Evolutionary conservation across 2,113 vertebrate genomes (phyloP).

Genomic region (Phylloscopus trochilus): DNA sequence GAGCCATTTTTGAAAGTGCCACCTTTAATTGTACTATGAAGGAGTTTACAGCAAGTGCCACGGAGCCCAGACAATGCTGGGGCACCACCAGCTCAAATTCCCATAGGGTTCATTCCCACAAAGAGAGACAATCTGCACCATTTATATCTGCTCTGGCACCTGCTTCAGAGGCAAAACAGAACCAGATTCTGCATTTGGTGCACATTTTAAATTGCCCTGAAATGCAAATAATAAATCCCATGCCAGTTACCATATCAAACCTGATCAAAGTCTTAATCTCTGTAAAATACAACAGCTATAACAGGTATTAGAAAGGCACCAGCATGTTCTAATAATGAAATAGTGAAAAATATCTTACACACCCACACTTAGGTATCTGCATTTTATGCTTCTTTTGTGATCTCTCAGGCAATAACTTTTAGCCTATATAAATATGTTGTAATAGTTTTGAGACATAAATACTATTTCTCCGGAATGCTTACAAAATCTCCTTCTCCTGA

Average conservation of each 20-base stretch:
- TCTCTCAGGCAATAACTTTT: neutral
- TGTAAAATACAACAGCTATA: neutral
- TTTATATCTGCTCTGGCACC: neutral
- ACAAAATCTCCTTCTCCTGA: neutral
- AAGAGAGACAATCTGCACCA: neutral
- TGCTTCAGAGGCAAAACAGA: neutral
- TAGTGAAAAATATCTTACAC: neutral
- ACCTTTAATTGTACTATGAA: neutral
- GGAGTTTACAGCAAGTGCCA: neutral
- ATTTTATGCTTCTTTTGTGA: neutral
- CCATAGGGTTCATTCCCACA: accelerated
- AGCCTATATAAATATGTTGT: neutral
- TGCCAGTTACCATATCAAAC: neutral
- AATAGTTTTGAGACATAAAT: neutral
- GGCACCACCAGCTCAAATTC: neutral
- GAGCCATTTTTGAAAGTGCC: neutral
- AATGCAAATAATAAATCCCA: neutral
- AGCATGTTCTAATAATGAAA: neutral
- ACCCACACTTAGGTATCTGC: neutral
- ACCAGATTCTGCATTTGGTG: neutral
- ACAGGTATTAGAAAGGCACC: neutral
- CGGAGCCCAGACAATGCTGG: neutral
- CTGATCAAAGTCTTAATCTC: neutral
- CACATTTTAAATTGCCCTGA: neutral
- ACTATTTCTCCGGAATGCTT: neutral